These are phyloP conservation scores for Acanthopagrus latus DNA, from an alignment of 2,797 vertebrate species.

Conservation along the genomic window DNA sequence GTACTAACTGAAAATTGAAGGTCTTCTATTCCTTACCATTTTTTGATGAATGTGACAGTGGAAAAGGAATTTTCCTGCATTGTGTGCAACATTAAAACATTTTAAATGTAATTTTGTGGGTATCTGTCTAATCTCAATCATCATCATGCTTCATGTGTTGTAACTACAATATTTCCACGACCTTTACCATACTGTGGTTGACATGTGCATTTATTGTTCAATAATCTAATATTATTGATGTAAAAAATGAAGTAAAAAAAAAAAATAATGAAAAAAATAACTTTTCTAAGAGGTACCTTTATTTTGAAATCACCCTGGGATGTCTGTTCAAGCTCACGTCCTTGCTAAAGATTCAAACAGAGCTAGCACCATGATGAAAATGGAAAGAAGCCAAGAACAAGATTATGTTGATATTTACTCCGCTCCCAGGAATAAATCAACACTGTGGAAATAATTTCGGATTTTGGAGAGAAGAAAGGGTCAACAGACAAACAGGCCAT, in stretches of 20 bases:
- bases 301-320: no score
- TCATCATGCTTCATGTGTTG: not conserved
- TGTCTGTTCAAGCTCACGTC: no score
- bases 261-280: no score
- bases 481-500: no score
- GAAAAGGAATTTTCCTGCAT: not conserved
- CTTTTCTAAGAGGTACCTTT: no score
- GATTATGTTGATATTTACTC: not conserved
- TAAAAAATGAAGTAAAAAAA: no score
- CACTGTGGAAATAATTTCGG: not conserved
- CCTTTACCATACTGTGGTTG: not conserved
- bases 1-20: not conserved
- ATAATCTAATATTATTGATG: no score
- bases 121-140: not conserved
- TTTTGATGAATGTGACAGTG: not conserved
- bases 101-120: not conserved
- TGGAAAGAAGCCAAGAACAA: not conserved
- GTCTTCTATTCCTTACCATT: not conserved
- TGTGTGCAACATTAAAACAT: not conserved
- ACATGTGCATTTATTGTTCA: not conserved
- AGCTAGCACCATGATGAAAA: not conserved
- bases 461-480: not conserved
- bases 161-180: not conserved
- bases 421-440: not conserved
- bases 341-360: no score